These are phyloP conservation scores for Xenus cinereus DNA, from an alignment of 2,113 vertebrate genomes.

Conservation along the genomic window DNA sequence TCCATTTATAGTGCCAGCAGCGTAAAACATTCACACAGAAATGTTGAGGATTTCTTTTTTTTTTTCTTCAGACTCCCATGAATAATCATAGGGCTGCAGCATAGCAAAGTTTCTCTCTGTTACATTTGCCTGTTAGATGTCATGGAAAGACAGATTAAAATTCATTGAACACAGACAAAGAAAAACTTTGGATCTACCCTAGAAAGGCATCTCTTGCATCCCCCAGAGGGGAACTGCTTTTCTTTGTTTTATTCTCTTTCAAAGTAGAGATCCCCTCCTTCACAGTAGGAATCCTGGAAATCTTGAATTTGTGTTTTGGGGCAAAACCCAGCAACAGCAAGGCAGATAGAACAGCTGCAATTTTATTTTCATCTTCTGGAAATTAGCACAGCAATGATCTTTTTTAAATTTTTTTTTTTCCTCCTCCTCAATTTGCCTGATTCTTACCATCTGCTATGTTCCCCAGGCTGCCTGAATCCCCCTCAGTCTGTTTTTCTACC, in stretches of 20 bases:
- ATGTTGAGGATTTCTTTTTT: neutral
- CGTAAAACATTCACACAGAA: neutral
- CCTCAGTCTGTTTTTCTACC: neutral
- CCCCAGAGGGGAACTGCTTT: neutral
- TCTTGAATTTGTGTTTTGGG: neutral
- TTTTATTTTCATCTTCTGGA: constrained; percentile 1
- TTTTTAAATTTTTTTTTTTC: neutral
- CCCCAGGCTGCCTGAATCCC: neutral
- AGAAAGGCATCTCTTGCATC: neutral
- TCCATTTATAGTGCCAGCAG: neutral
- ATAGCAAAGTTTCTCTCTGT: neutral
- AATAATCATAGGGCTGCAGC: constrained; percentile 18
- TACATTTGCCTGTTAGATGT: constrained; percentile 21
- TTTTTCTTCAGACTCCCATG: neutral
- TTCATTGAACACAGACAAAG: neutral
- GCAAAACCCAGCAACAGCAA: neutral
- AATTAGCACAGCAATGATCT: neutral
- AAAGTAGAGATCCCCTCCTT: neutral
- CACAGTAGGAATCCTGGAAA: neutral
- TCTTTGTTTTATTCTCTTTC: neutral
- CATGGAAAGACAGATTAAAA: constrained; percentile 1
- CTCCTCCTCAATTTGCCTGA: neutral
- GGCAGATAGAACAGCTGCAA: neutral
- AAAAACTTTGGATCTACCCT: neutral
- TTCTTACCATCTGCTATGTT: neutral